Conservation (phyloP, 2,113 vertebrate species). For the Sminthopsis crassicaudata region DNA sequence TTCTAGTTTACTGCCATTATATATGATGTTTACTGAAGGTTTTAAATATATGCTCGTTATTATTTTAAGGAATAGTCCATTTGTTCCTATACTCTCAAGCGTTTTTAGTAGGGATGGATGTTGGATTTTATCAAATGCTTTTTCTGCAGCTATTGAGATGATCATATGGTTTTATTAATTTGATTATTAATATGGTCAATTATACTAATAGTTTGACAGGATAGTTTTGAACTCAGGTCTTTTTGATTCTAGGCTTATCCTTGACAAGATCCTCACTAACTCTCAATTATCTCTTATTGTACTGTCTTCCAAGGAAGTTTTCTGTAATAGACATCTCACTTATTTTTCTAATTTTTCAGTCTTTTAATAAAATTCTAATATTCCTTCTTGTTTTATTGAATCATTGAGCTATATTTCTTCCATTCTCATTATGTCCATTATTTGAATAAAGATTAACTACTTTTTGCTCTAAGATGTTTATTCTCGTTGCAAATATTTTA, state of each 20-base stretch:
- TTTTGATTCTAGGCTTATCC: background rate
- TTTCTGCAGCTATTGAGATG: too few relatives aligned
- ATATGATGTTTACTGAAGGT: too few relatives aligned
- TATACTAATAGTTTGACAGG: too few relatives aligned
- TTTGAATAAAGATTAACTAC: background rate
- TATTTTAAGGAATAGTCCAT: too few relatives aligned
- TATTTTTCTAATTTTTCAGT: background rate
- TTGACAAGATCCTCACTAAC: background rate
- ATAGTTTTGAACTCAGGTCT: background rate
- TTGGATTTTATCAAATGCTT: too few relatives aligned
- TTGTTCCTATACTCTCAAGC: too few relatives aligned
- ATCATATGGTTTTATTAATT: too few relatives aligned
- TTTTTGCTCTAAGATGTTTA: background rate
- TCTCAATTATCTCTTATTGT: background rate
- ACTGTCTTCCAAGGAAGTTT: background rate
- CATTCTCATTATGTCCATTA: background rate
- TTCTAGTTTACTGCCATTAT: too few relatives aligned
- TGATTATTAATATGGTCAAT: too few relatives aligned
- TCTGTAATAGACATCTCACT: background rate
- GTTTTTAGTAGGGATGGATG: too few relatives aligned
- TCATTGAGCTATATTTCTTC: background rate
- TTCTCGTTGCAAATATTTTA: background rate
- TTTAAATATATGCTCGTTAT: too few relatives aligned
- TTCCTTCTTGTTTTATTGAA: background rate
- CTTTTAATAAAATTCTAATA: background rate